These are phyloP conservation scores for Dromas ardeola DNA, from an alignment of 2,113 vertebrate species.

Conservation along the genomic window DNA sequence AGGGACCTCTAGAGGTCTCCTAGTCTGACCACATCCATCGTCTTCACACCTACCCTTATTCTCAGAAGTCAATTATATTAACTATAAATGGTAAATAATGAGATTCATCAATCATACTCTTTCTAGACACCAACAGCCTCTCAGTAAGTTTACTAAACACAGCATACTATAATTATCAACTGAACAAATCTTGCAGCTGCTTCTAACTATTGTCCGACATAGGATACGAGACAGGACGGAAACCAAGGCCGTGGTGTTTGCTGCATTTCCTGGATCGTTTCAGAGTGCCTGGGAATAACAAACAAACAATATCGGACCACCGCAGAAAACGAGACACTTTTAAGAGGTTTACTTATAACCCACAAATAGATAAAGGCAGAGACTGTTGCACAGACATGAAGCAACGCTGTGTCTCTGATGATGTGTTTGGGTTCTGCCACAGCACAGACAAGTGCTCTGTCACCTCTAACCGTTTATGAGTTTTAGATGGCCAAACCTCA, in stretches of 20 bases:
- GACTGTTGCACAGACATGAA: rapidly evolving
- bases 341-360: too few species aligned
- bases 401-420: rapidly evolving
- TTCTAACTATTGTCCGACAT: not conserved
- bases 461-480: not conserved
- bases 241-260: not conserved
- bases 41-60: not conserved
- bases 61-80: not conserved
- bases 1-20: not conserved
- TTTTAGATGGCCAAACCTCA: not conserved
- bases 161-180: not conserved
- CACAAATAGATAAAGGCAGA: not conserved
- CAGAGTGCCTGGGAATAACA: not conserved
- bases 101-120: not conserved
- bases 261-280: not conserved
- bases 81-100: not conserved
- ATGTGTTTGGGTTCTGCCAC: not conserved
- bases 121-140: not conserved
- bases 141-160: not conserved
- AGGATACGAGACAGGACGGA: not conserved
- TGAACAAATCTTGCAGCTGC: not conserved
- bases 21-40: not conserved
- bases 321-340: not conserved
- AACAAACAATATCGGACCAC: not conserved
- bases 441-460: not conserved